A percentile compares a stretch with the other conserved stretches of the same genome.
Evolutionary conservation across 2,113 vertebrate genomes (phyloP).

Genomic region (Ophiodon elongatus): DNA sequence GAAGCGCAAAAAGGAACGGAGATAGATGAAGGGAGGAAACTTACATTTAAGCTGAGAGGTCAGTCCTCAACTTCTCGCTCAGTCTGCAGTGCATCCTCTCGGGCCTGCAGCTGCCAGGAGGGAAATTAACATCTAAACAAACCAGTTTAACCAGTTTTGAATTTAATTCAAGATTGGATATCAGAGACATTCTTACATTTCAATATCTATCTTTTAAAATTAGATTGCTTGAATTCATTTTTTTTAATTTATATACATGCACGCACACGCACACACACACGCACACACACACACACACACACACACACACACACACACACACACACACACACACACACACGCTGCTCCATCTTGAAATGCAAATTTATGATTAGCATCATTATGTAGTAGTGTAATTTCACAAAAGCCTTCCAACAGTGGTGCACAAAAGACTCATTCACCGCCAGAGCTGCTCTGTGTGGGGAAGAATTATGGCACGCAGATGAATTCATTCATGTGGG

Average conservation of each 20-base stretch:
- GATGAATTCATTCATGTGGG: constrained; percentile 79
- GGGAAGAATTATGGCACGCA: constrained; percentile 79
- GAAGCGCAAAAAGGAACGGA: background rate
- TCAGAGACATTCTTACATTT: background rate
- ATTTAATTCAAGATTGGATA: background rate
- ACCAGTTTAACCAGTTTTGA: no score
- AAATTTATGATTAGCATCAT: constrained; percentile 85
- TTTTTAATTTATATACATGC: constrained; percentile 46
- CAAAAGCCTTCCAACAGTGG: constrained; percentile 81
- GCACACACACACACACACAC: background rate
- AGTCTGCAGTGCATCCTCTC: background rate
- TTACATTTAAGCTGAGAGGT: constrained; percentile 32
- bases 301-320: constrained; percentile 7
- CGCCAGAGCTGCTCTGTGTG: constrained; percentile 71
- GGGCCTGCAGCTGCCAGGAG: constrained; percentile 6
- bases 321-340: constrained; percentile 51
- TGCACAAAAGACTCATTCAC: constrained; percentile 83
- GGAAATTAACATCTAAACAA: constrained; percentile 5
- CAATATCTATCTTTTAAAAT: constrained; percentile 13
- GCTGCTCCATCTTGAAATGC: constrained; percentile 81
- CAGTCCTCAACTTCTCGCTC: constrained; percentile 40
- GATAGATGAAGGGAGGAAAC: constrained; percentile 16
- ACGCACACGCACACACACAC: background rate
- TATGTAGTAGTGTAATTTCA: constrained; percentile 82
- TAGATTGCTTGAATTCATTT: constrained; percentile 49